Evolutionary conservation across 1,140 invertebrate species (phyloP), one percentile per base, ranked within the genome.

Genomic region (Gonatopus flavifemur): DNA sequence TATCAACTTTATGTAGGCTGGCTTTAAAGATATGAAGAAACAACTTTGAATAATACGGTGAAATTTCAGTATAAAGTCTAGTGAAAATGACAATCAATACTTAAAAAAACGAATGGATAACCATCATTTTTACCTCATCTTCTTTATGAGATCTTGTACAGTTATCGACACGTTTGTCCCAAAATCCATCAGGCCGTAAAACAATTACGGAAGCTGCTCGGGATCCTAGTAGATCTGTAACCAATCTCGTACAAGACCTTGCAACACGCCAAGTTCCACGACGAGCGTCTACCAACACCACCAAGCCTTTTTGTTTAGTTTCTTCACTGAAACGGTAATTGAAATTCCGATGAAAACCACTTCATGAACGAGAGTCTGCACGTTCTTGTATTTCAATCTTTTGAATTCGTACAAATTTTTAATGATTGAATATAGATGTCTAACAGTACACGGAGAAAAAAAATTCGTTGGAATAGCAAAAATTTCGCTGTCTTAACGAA

Each of bases 81-180:
- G n/a, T n/a, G n/a, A n/a, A 24, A 16, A 21, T 16, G 20, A 42
- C 28, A 2, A 16, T n/a, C 5, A 33, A 33, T 13, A 33, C 32
- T 33, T 9, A 33, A 33, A 13, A 8, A 13, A 7, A 13, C 7
- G 21, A 33, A n/a, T n/a, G n/a, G n/a, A n/a, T n/a, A n/a, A n/a
- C n/a, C n/a, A n/a, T n/a, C n/a, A n/a, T 51, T 47, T 69, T 67
- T 67, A 88, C 86, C 77, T 88, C 83, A 49, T 81, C 81, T 48
- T 86, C 83, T 39, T 81, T 81, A 41, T 85, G 82, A 2, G 82
- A 76, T 46, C 82, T 84, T 18, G 85, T 81, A 66, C 86, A 88
- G 53, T 85, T 84, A 55, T 88, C 85, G 22, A 88, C 84, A n/a
- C 81, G 70, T 57, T 87, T 87, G 66, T 88, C 86, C 86, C 86